Evolutionary conservation across 2,113 vertebrate genomes (phyloP), one percentile per base, ranked within the genome.

Genomic region (Notarius lentiginosus): DNA sequence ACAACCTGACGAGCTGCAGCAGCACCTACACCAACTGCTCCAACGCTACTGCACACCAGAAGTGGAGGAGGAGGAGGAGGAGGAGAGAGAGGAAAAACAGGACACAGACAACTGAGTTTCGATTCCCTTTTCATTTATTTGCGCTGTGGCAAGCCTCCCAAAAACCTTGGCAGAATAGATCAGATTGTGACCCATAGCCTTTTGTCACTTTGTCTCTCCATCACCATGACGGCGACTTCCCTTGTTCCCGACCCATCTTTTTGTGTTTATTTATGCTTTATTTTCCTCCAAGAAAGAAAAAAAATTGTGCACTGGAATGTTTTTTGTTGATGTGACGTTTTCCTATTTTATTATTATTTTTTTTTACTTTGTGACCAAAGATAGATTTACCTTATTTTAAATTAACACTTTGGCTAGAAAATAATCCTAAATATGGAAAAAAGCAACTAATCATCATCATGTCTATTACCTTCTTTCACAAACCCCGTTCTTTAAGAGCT

Each of bases 341-440:
- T 89, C 92, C 94, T 93, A 83, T 84, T 94, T 41, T 41, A 41
- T 41, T 41, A 30, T 30, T 30, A 30, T 41, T 41, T 4, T 93
- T 95, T 93, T 94, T 95, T 92, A 96, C 95, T 93, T 95, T 95
- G 97, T 98, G 97, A 99, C 98, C 97, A 98, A 99, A 99, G 97
- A 98, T 94, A 92, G 94, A 94, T 91, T 92, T 93, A 92, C 93
- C 93, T 93, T 91, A 87, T 51, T 89, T 83, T 68, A 87, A 90
- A 24, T 75, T 84, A 34, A 7, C 58, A 86, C 70, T 82, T 87
- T 81, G 86, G 90, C 91, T 93, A 91, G 89, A 87, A 89, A 82
- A 14, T 77, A 81, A 61, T 81, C 18, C 61, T 22, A 63, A 79
- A 83, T 79, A 66, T 58, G 12, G 30, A 27, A 49, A 27, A 66